Conservation (phyloP, 2,797 vertebrate species). For the Sorex maritimensis region DNA sequence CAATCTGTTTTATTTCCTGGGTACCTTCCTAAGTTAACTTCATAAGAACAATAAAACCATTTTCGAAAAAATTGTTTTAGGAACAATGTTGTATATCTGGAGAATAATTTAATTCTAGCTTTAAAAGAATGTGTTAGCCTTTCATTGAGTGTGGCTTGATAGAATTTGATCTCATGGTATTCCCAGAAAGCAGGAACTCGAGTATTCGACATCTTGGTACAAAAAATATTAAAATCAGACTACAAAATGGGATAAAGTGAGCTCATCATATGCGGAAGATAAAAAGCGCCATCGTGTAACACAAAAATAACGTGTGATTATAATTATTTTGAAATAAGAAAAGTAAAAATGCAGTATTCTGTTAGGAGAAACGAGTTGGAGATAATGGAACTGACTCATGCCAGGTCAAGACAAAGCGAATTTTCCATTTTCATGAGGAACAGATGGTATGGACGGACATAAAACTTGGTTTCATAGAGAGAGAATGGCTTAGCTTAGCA, state of each 20-base stretch:
- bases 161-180: neutral
- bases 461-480: conserved; percentile 73
- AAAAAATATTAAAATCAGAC: neutral
- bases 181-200: neutral
- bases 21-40: conserved; percentile 42
- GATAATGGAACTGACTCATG: conserved; percentile 60
- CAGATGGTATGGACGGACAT: conserved; percentile 79
- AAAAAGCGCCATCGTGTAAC: neutral
- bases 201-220: neutral
- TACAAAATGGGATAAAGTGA: neutral
- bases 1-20: conserved; percentile 31
- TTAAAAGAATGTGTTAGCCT: neutral
- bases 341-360: conserved; percentile 22
- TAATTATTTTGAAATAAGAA: conserved; percentile 16
- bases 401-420: conserved; percentile 74
- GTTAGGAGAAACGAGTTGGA: conserved; percentile 54
- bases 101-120: neutral
- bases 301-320: neutral
- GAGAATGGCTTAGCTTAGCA: conserved; percentile 75
- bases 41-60: neutral
- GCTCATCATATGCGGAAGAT: neutral
- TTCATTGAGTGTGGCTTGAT: neutral
- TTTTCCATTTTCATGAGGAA: conserved; percentile 82
- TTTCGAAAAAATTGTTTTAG: conserved; percentile 39
- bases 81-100: neutral